phyloP scores from a whole-genome alignment of 2,113 vertebrate genomes.

The Microcebus murinus region DNA sequence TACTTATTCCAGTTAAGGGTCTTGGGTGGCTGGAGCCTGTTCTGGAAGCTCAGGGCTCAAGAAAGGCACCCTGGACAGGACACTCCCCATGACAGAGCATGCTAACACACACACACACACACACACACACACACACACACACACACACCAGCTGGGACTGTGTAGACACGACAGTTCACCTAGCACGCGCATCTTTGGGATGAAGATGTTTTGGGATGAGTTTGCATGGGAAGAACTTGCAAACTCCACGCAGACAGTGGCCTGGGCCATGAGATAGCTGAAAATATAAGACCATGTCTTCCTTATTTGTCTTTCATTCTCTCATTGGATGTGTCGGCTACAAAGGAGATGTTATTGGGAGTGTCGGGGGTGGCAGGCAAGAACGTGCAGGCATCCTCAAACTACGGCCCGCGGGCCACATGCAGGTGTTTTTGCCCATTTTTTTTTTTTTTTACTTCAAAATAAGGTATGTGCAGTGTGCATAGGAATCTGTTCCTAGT shows the following conservation, averaged over 20 bases:
- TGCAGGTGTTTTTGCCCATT: too few relatives aligned
- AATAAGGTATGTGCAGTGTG: too few relatives aligned
- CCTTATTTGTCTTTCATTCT: neutral
- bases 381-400: neutral
- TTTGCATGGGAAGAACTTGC: neutral
- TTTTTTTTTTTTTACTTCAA: too few relatives aligned
- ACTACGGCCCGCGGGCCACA: too few relatives aligned
- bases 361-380: accelerated
- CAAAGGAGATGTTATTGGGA: neutral
- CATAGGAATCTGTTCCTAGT: too few relatives aligned
- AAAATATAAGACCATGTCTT: neutral
- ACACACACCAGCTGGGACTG: neutral
- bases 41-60: neutral
- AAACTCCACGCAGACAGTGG: neutral
- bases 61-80: neutral
- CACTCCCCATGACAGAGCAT: neutral
- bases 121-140: neutral
- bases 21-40: neutral
- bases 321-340: neutral
- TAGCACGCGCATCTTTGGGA: neutral
- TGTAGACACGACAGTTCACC: neutral
- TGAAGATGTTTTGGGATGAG: too few relatives aligned
- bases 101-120: neutral
- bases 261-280: neutral
- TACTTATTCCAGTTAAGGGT: neutral